Evolutionary conservation across 2,113 vertebrate genomes (phyloP).

Genomic region (Cryptotis parvus): DNA sequence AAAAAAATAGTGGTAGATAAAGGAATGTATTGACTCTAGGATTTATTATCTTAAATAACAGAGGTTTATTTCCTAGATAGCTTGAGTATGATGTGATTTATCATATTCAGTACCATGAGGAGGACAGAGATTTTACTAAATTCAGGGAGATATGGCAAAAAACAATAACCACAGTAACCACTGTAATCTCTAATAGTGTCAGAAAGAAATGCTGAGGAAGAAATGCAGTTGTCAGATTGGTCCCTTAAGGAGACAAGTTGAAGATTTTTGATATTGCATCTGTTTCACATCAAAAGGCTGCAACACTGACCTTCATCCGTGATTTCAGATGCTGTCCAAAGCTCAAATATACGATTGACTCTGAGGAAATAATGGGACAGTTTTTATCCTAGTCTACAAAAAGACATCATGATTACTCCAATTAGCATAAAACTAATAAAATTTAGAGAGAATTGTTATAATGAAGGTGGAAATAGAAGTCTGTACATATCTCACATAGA

Average conservation of each 20-base stretch:
- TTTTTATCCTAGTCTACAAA: not conserved
- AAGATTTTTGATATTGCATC: not conserved
- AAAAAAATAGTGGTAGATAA: constrained; percentile 45
- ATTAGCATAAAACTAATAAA: not conserved
- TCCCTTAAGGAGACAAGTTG: not conserved
- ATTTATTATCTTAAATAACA: constrained; percentile 72
- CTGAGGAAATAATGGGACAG: not conserved
- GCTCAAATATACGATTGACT: constrained; percentile 9
- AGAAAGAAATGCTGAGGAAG: not conserved
- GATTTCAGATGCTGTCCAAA: constrained; percentile 26
- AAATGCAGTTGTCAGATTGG: not conserved
- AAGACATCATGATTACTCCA: not conserved
- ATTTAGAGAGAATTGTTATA: constrained; percentile 1
- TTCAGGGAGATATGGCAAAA: constrained; percentile 52
- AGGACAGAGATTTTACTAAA: constrained; percentile 39
- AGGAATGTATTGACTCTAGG: constrained; percentile 33
- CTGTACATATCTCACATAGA: not conserved
- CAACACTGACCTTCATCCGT: not conserved
- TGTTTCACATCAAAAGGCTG: not conserved
- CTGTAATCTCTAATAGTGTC: not conserved
- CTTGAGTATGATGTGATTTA: constrained; percentile 58
- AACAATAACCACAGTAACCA: constrained; percentile 32
- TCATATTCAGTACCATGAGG: constrained; percentile 35
- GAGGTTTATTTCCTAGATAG: constrained; percentile 45
- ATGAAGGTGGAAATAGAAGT: constrained; percentile 2